These are phyloP conservation scores for Drosophila bifasciata DNA, from an alignment of 1,140 invertebrate genomes.

Conservation along the genomic window DNA sequence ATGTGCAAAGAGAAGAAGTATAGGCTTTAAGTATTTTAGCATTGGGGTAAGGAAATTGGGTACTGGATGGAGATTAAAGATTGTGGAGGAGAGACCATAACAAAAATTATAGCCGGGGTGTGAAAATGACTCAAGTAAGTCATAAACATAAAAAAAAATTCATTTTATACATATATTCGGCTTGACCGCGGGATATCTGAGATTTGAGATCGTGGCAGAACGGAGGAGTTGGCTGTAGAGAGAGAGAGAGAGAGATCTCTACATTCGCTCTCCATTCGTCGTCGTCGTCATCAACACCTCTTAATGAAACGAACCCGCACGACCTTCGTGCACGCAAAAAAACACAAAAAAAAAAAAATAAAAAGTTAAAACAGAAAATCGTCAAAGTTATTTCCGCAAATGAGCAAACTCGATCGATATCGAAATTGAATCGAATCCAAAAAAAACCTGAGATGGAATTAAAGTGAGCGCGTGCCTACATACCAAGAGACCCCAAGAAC, in stretches of 20 bases:
- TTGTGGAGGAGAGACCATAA: slow-evolving; percentile 57
- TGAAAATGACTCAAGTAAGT: slow-evolving; percentile 74
- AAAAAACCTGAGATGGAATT: slow-evolving; percentile 23
- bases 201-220: not conserved
- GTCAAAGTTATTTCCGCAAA: slow-evolving; percentile 81
- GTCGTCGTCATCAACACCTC: slow-evolving; percentile 69
- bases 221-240: slow-evolving; percentile 2
- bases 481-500: no score
- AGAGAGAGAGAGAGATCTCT: no score
- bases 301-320: slow-evolving; percentile 78
- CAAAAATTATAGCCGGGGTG: slow-evolving; percentile 68
- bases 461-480: slow-evolving; percentile 45
- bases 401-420: slow-evolving; percentile 77
- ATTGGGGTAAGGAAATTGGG: slow-evolving; percentile 35
- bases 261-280: slow-evolving; percentile 37
- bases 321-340: slow-evolving; percentile 75
- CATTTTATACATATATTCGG: slow-evolving; percentile 32
- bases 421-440: slow-evolving; percentile 6
- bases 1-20: slow-evolving; percentile 63
- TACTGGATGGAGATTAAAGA: slow-evolving; percentile 21
- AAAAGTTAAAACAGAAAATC: slow-evolving; percentile 67
- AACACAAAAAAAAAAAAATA: slow-evolving; percentile 34
- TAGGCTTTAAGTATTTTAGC: slow-evolving; percentile 15
- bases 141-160: slow-evolving; percentile 65
- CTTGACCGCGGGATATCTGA: slow-evolving; percentile 4